Base-by-base conservation (phyloP, 2,888 invertebrate species). In the Polydrusus cervinus region DNA sequence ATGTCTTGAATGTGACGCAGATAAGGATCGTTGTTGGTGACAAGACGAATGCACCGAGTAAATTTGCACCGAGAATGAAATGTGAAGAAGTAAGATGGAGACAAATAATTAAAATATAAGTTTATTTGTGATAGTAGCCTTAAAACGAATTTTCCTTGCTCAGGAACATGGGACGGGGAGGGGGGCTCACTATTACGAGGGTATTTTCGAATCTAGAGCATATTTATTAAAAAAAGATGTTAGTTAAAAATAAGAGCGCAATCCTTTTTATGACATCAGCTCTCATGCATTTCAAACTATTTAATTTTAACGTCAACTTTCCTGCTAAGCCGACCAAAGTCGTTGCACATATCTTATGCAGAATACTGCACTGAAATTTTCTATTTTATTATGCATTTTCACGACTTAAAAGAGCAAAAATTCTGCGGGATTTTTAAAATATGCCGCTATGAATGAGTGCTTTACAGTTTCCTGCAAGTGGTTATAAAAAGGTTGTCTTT, bases 261-360 rank as follows among this genome's bases (percentile, higher is more conserved):
- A 20, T 13, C 53, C 53, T 3, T 25, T 10, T 11, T 8, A 53
- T n/a, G 13, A 0, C n/a, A n/a, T n/a, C 25, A 20, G 47, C 25
- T 38, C 14, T 10, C 14, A 45, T 49, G 10, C 43, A 16, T 49
- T 49, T 30, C 30, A 34, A 49, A 49, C 49, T 65, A 65, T 65
- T 43, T 65, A 65, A 65, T 65, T 65, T 65, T 47, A 49, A 65
- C 65, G 65, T 34, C 65, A 14, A 49, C 25, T 49, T 49, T 65
- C 49, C 65, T 65, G 65, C 49, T 62, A 49, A 65, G 65, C 65
- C 34, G 45, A 47, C 25, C 65, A 47, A 8, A 49, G 14, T 49
- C 65, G 65, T 49, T 45, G 49, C 49, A 65, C 49, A 49, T 65
- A 65, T 65, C 65, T 65, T 65, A 65, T 65, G 65, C 65, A 65